Evolutionary conservation across 2,797 vertebrate genomes (phyloP).

Genomic region (Acanthurus lineatus): DNA sequence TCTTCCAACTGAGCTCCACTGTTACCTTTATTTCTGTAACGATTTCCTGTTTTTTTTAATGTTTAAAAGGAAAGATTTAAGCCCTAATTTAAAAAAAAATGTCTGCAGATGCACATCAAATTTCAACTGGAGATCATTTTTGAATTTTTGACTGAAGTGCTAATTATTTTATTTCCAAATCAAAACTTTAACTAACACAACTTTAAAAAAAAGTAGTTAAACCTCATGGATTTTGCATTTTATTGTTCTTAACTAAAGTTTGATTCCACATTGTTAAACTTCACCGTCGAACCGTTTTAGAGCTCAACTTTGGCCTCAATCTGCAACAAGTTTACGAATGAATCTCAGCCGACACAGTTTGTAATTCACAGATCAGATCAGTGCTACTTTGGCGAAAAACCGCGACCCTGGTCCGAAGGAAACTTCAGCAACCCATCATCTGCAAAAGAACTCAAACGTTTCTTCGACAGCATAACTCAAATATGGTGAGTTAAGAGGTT

Average conservation of each 20-base stretch:
- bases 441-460: constrained; percentile 48
- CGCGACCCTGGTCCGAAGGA: neutral
- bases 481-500: constrained; percentile 83
- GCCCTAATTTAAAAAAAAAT: neutral
- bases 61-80: neutral
- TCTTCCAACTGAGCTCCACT: neutral
- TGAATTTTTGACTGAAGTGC: neutral
- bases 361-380: neutral
- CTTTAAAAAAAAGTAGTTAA: constrained; percentile 1
- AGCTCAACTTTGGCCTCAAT: constrained; percentile 43
- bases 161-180: neutral
- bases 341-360: neutral
- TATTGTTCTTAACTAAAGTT: constrained; percentile 9
- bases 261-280: constrained; percentile 52
- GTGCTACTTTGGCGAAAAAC: constrained; percentile 11
- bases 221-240: constrained; percentile 21
- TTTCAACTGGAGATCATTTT: constrained; percentile 25
- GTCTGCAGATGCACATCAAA: neutral
- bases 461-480: constrained; percentile 76
- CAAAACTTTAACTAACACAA: constrained; percentile 22
- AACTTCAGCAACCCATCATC: constrained; percentile 45
- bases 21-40: constrained; percentile 6
- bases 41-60: neutral
- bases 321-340: neutral
- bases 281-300: constrained; percentile 6